phyloP scores from a whole-genome alignment of 37 sponge, comb jelly and placozoan species.

The Agelas oroides region DNA sequence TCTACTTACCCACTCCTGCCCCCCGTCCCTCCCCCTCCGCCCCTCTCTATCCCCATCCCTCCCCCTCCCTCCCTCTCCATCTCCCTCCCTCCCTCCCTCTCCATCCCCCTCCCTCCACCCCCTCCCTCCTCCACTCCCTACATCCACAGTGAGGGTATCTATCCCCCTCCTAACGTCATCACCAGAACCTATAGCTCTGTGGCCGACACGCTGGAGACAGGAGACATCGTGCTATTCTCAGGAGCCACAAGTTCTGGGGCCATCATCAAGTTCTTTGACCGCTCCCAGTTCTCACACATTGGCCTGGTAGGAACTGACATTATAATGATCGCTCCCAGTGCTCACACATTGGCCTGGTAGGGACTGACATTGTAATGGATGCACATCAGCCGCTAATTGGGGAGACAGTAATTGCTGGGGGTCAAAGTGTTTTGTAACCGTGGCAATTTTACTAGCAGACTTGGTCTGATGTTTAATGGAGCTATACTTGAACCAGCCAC shows the following conservation, averaged over 20 bases:
- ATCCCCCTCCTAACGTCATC: conserved; percentile 20
- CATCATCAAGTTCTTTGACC: conserved; percentile 84
- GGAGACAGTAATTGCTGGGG: too few species aligned
- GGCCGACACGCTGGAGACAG: conserved; percentile 29
- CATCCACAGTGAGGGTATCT: conserved; percentile 57
- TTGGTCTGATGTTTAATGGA: too few species aligned
- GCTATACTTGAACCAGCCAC: too few species aligned
- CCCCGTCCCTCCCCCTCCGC: too few species aligned
- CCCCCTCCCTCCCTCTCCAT: too few species aligned
- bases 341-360: conserved; percentile 84
- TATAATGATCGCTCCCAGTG: conserved; percentile 73
- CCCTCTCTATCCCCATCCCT: too few species aligned
- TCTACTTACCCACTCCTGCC: too few species aligned
- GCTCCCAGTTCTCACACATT: conserved; percentile 81
- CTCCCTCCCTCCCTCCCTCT: too few species aligned
- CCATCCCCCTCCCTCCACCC: too few species aligned
- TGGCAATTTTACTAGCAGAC: neutral
- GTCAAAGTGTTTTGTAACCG: neutral
- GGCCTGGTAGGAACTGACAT: conserved; percentile 64
- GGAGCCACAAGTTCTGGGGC: conserved; percentile 72
- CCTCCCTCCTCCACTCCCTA: too few species aligned
- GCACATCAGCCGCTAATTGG: too few species aligned
- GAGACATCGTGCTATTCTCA: conserved; percentile 71
- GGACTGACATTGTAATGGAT: conserved; percentile 62
- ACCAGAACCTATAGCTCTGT: conserved; percentile 17